Conservation (phyloP, 1,140 invertebrate genomes). For the Phocides pigmalion region DNA sequence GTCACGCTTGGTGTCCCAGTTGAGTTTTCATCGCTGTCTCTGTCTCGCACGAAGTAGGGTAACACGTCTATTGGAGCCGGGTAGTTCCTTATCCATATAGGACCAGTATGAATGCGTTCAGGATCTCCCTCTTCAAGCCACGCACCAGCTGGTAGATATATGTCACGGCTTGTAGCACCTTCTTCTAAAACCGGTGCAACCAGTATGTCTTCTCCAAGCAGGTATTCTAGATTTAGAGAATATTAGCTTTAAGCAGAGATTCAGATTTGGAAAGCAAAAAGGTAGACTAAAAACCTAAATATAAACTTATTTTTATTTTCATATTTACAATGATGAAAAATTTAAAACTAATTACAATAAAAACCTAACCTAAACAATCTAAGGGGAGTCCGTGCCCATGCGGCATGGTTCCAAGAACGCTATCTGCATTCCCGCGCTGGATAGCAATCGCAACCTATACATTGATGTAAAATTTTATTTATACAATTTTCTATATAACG, state of each 20-base stretch:
- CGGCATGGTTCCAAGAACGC: no score
- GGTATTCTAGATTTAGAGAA: slow-evolving; percentile 89
- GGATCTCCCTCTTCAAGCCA: slow-evolving; percentile 86
- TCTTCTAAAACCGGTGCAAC: slow-evolving; percentile 92
- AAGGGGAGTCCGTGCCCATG: no score
- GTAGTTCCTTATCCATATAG: slow-evolving; percentile 87
- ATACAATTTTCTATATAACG: no score
- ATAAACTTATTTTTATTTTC: no score
- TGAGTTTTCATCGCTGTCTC: slow-evolving; percentile 20
- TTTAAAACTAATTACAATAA: no score
- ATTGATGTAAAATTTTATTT: no score
- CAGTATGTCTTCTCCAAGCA: slow-evolving; percentile 93
- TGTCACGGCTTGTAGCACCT: slow-evolving; percentile 86
- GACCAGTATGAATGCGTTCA: slow-evolving; percentile 82
- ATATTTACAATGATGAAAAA: no score
- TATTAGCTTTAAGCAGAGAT: no score
- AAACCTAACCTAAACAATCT: no score
- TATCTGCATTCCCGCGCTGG: no score
- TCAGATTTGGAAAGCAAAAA: no score
- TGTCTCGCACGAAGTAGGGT: slow-evolving; percentile 85
- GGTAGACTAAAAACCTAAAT: neutral
- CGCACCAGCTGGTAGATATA: slow-evolving; percentile 90
- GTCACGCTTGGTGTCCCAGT: slow-evolving; percentile 28
- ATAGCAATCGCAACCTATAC: no score
- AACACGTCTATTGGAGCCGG: slow-evolving; percentile 86